phyloP scores from a whole-genome alignment of 2,888 invertebrate species.

The Cheilosia impressa region DNA sequence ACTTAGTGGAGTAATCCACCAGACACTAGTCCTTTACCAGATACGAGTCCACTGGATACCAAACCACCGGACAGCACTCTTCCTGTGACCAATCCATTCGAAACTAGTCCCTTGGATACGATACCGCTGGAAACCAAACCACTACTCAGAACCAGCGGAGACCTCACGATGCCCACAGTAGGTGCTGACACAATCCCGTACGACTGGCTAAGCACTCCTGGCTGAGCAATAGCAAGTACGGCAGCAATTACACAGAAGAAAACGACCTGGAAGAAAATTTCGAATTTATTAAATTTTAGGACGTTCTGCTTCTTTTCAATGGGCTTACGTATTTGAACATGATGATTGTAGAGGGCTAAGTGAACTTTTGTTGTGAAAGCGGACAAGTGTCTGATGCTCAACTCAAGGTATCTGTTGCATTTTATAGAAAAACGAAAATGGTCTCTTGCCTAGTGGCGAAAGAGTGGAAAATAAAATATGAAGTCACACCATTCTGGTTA shows the following conservation, averaged over 20 bases:
- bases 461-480: background rate
- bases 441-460: background rate
- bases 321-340: constrained; percentile 43
- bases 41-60: constrained; percentile 9
- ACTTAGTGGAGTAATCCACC: background rate
- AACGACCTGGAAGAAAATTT: constrained; percentile 30
- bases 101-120: constrained; percentile 18
- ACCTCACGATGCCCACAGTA: constrained; percentile 16
- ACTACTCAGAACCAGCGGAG: constrained; percentile 28
- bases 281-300: background rate
- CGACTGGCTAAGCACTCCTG: constrained; percentile 47
- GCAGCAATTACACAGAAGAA: constrained; percentile 46
- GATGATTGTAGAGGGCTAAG: constrained; percentile 9
- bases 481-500: too few relatives aligned
- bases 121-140: constrained; percentile 38
- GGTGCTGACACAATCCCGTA: constrained; percentile 49
- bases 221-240: constrained; percentile 27
- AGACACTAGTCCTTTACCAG: constrained; percentile 11
- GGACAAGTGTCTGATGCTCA: constrained; percentile 24
- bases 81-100: constrained; percentile 22
- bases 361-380: constrained; percentile 5
- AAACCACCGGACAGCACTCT: constrained; percentile 11
- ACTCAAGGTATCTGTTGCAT: background rate
- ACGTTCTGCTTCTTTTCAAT: background rate
- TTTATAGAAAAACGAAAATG: constrained; percentile 12